A percentile compares a stretch with the other conserved stretches of the same genome.
These are phyloP conservation scores for Lepisosteus osseus DNA, from an alignment of 2,113 vertebrate species.

Conservation along the genomic window DNA sequence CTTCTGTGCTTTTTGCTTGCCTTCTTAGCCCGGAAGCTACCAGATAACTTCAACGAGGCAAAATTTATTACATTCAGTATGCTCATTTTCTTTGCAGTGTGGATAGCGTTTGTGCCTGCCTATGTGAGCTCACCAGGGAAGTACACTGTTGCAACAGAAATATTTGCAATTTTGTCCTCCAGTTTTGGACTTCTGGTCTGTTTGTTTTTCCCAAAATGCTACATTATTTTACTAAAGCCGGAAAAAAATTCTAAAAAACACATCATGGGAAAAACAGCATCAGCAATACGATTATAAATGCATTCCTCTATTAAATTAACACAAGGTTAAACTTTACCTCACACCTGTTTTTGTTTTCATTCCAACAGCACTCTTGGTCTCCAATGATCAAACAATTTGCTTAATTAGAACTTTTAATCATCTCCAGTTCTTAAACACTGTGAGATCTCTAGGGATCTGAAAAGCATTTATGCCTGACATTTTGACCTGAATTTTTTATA, in stretches of 20 bases:
- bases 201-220: conserved; percentile 52
- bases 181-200: conserved; percentile 46
- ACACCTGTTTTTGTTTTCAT: too few relatives aligned
- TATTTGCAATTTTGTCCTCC: conserved; percentile 51
- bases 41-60: conserved; percentile 52
- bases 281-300: conserved; percentile 19
- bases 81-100: conserved; percentile 52
- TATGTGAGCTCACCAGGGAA: conserved; percentile 53
- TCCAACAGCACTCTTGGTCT: too few relatives aligned
- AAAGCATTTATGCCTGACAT: too few relatives aligned
- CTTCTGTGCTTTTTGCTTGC: conserved; percentile 40
- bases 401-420: too few relatives aligned
- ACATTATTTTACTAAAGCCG: conserved; percentile 45
- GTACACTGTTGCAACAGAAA: conserved; percentile 46
- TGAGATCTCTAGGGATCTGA: too few relatives aligned
- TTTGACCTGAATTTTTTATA: too few relatives aligned
- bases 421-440: too few relatives aligned
- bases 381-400: too few relatives aligned
- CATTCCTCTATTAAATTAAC: too few relatives aligned
- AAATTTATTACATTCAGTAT: conserved; percentile 56
- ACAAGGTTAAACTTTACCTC: too few relatives aligned
- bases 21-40: conserved; percentile 46
- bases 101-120: conserved; percentile 45
- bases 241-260: conserved; percentile 46
- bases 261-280: conserved; percentile 33